A percentile compares a stretch with the other conserved stretches of the same genome.
Evolutionary conservation across 2,797 vertebrate genomes (phyloP).

Genomic region (Anguilla marmorata): DNA sequence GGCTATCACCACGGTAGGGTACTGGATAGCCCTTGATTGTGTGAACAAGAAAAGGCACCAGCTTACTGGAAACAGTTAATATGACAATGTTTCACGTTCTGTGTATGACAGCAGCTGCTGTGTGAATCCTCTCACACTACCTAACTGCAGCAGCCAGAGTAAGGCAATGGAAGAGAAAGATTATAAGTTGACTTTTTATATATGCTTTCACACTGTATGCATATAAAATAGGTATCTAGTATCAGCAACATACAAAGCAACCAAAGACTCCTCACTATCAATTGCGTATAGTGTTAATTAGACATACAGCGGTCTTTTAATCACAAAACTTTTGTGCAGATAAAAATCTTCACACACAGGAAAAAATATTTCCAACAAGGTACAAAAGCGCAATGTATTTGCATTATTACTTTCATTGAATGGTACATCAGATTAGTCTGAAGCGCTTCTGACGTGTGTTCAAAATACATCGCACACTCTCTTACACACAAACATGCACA

Average conservation of each 20-base stretch:
- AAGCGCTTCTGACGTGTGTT: not conserved
- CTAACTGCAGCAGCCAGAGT: not conserved
- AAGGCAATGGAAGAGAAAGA: not conserved
- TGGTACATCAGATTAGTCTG: not conserved
- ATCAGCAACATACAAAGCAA: not conserved
- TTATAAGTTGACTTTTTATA: not conserved
- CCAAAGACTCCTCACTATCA: too few species aligned
- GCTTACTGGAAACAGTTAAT: too few species aligned
- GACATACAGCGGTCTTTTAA: too few species aligned
- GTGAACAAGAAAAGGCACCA: not conserved
- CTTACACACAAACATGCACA: not conserved
- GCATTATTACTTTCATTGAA: not conserved
- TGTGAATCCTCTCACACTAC: not conserved
- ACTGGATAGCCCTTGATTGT: not conserved
- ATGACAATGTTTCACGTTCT: not conserved
- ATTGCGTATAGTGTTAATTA: too few species aligned
- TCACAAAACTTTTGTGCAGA: too few species aligned
- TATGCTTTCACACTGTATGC: not conserved
- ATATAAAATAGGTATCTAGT: not conserved
- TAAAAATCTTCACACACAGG: too few species aligned
- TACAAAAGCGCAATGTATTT: too few species aligned
- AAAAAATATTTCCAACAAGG: not conserved
- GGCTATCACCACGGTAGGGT: not conserved
- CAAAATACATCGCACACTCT: not conserved
- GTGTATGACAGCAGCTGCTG: not conserved